These are phyloP conservation scores for Pseudoips prasinana DNA, from an alignment of 2,888 invertebrate species.

Conservation along the genomic window DNA sequence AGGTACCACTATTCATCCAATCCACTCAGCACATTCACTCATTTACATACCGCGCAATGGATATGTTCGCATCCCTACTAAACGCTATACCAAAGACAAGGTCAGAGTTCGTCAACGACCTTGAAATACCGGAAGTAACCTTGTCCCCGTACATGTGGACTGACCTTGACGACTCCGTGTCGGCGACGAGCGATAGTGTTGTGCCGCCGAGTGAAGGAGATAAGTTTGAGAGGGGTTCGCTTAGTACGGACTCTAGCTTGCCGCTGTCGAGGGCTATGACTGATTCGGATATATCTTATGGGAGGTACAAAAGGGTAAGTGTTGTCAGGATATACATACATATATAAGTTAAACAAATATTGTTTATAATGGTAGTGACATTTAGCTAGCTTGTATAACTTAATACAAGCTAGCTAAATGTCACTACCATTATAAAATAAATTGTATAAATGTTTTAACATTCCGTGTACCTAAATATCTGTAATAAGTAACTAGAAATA, in stretches of 20 bases:
- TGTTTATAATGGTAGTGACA: no score
- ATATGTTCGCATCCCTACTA: conserved; percentile 57
- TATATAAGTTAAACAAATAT: no score
- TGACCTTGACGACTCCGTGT: conserved; percentile 44
- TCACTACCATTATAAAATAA: no score
- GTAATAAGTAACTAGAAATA: no score
- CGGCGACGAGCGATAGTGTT: conserved; percentile 43
- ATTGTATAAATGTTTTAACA: no score
- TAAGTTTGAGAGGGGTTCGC: conserved; percentile 31
- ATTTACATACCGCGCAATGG: conserved; percentile 34
- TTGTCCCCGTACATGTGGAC: conserved; percentile 53
- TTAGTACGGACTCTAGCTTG: conserved; percentile 58
- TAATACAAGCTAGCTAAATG: no score
- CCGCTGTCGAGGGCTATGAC: conserved; percentile 69
- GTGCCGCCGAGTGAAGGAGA: conserved; percentile 41
- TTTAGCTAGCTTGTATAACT: no score
- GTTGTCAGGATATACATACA: no score
- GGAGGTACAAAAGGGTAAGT: conserved; percentile 55
- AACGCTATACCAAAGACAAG: conserved; percentile 60
- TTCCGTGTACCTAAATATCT: no score
- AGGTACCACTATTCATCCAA: background rate
- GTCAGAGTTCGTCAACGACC: conserved; percentile 56
- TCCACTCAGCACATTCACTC: conserved; percentile 1
- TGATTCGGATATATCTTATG: conserved; percentile 70
- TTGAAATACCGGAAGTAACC: conserved; percentile 60